Evolutionary conservation across 2,113 vertebrate species (phyloP).

Genomic region (Asarcornis scutulata): DNA sequence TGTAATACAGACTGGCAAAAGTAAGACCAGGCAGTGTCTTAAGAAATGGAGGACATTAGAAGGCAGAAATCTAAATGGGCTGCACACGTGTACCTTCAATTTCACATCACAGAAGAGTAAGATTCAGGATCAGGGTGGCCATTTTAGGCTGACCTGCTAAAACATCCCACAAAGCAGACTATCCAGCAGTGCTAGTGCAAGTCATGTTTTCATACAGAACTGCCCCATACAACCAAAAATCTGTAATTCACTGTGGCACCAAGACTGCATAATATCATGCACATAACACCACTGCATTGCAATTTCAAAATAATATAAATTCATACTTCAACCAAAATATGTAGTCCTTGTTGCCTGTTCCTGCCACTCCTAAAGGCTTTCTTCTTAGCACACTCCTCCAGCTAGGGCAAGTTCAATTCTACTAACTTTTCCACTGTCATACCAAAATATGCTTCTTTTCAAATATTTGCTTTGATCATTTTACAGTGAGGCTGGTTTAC

Average conservation of each 20-base stretch:
- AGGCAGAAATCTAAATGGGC: background rate
- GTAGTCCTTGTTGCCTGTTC: background rate
- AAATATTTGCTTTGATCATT: background rate
- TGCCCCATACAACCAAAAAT: background rate
- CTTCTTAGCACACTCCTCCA: background rate
- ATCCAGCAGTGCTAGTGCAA: background rate
- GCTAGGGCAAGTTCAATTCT: background rate
- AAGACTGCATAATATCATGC: background rate
- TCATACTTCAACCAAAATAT: background rate
- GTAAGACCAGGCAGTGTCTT: background rate
- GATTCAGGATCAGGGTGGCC: background rate
- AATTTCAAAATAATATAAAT: background rate
- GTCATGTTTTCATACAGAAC: background rate
- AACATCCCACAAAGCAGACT: background rate
- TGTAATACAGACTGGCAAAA: background rate
- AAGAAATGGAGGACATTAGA: background rate
- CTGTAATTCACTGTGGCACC: background rate
- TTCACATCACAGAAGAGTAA: background rate
- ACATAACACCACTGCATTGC: background rate
- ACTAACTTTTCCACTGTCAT: background rate
- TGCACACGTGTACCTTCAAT: background rate
- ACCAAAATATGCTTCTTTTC: background rate
- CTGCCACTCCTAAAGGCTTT: background rate
- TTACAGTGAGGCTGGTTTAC: background rate
- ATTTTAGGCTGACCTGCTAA: background rate